Base-by-base conservation (phyloP, 30 jellyfish, hydroid and myxozoan species). In the Haliclystus octoradiatus region DNA sequence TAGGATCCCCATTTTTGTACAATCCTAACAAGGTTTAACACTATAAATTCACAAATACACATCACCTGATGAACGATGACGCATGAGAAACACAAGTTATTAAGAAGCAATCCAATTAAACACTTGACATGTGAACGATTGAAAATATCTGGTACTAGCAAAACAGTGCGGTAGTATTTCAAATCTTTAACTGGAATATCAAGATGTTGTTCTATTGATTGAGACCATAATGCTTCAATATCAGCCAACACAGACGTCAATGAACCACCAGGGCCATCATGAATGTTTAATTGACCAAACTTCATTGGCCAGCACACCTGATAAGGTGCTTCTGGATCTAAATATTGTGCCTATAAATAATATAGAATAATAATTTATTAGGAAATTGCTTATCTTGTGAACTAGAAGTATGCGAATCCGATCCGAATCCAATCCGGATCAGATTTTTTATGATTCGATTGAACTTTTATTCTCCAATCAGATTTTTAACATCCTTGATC, bases 301-400 rank as follows among this genome's bases (percentile, higher is more conserved):
- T 51, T 62, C 22, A 82, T 82, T 25, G 99, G 99, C 95, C 95
- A 91, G 3, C 81, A 46, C 3, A 73, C 40, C 24, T 13, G 35
- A 73, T 82, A 91, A 14, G 99, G 99, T 35, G 99, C 94, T 62
- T 77, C 76, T 3, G 95, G 92, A 31, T 78, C 94, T 33, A 91
- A 82, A 51, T 83, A 84, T 61, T 84, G 89, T 2, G 94, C 99
- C 99, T 91, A 49, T 2, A 40, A 31, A 52, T 60, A n/a, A 26
- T 0, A 49, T 2, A 0, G 15, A 26, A 25, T 19, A 65, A 31
- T n/a, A 65, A 13, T 25, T n/a, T 9, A 13, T 7, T 60, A 27
- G 14, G 14, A n/a, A n/a, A n/a, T n/a, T n/a, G n/a, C n/a, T n/a
- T n/a, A n/a, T n/a, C n/a, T n/a, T n/a, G n/a, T n/a, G n/a, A n/a